Evolutionary conservation across 2,888 invertebrate species (phyloP), one percentile per base, ranked within the genome.

Genomic region (Melanotus villosus): DNA sequence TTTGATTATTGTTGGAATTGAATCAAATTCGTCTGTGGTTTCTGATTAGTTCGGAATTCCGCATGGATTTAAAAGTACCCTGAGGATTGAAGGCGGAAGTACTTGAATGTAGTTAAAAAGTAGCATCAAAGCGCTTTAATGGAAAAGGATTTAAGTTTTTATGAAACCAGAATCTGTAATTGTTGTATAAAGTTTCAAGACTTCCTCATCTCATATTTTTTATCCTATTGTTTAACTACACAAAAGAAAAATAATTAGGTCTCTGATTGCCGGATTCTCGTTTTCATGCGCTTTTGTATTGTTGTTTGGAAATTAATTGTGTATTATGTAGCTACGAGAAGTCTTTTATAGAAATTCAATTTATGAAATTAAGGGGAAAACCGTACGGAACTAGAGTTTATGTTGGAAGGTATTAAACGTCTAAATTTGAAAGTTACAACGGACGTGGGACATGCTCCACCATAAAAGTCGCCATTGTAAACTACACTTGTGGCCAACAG

Each of bases 401-500:
- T 9, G 7, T 1, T 9, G 1, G 16, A 43, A 9, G 12, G 18
- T 18, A 1, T 26, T 50, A 52, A 52, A 52, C 18, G 52, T 34
- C 32, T 52, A 32, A 52, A 52, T 32, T 18, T 32, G 30, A 9
- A 18, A 52, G 32, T 16, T 14, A 2, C 52, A 30, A 5, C 19
- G 16, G 16, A 50, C 12, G 16, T 32, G 34, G 18, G 47, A 47
- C 21, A 60, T 47, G 21, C 43, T 50, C 34, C 32, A 50, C 30
- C 41, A 45, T 63, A 54, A 63, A 52, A 63, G 54, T 54, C 26
- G 41, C 18, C 54, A 54, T 21, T 65, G 45, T 65, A 65, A 65
- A 65, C 30, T 65, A 65, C 73, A 73, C 71, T 73, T 71, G 73
- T 56, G 65, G 60, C 65, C 65, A 65, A 41, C 73, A 74, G 72